These are phyloP conservation scores for Pseudocheirus occidentalis DNA, from an alignment of 2,797 vertebrate genomes.

Conservation along the genomic window DNA sequence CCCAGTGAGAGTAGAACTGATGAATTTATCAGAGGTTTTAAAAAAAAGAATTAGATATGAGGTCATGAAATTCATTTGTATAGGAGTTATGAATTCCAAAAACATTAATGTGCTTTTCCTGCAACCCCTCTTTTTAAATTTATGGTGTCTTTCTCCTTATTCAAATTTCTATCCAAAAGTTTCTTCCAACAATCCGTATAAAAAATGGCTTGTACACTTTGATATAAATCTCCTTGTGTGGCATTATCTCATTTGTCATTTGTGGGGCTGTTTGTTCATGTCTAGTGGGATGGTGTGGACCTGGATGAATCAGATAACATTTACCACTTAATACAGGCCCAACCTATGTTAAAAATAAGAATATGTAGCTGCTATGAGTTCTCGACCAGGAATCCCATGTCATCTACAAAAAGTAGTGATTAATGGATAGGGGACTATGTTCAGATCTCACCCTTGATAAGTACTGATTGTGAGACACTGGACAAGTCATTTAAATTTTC, in stretches of 20 bases:
- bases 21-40: background rate
- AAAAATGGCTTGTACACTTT: background rate
- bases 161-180: background rate
- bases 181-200: background rate
- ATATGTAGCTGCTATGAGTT: background rate
- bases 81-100: background rate
- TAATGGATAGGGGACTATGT: background rate
- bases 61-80: background rate
- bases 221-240: background rate
- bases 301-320: background rate
- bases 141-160: background rate
- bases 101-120: background rate
- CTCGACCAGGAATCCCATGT: background rate
- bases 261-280: background rate
- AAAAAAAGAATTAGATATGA: background rate
- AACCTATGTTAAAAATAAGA: background rate
- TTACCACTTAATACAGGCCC: background rate
- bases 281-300: background rate
- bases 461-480: background rate
- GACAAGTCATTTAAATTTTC: background rate
- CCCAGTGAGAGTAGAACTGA: background rate
- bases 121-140: rapidly evolving
- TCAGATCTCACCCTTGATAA: background rate
- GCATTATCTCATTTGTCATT: background rate
- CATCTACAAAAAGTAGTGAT: background rate